These are phyloP conservation scores for Brachionus paranguensis DNA, from an alignment of 1,140 invertebrate species.

Conservation along the genomic window DNA sequence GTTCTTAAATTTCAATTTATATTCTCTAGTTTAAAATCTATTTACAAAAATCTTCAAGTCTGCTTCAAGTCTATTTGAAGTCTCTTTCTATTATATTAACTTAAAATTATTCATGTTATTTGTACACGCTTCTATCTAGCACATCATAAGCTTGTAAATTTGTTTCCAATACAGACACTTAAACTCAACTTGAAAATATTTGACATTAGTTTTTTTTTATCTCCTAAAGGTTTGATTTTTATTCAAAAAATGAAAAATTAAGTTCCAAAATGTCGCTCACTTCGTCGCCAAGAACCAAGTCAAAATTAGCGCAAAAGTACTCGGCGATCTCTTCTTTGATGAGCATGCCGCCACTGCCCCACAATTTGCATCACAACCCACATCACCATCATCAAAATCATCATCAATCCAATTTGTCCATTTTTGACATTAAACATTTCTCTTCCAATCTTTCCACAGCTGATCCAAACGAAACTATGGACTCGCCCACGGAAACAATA, in stretches of 20 bases:
- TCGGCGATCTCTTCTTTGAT: background rate
- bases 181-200: background rate
- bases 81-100: background rate
- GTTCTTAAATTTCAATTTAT: background rate
- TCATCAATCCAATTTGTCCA: background rate
- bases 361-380: background rate
- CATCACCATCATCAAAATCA: conserved; percentile 7
- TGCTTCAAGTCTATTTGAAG: background rate
- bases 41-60: background rate
- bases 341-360: background rate
- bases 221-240: background rate
- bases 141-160: background rate
- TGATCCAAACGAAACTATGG: background rate
- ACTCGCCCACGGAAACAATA: background rate
- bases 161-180: background rate
- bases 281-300: background rate
- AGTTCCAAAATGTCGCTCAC: background rate
- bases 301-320: background rate
- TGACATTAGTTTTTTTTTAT: background rate
- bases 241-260: conserved; percentile 5
- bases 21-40: background rate
- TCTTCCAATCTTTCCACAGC: background rate
- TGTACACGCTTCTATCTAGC: background rate
- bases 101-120: background rate
- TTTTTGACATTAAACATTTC: conserved; percentile 19